phyloP scores from a whole-genome alignment of 2,113 vertebrate genomes.

The Meriones unguiculatus region DNA sequence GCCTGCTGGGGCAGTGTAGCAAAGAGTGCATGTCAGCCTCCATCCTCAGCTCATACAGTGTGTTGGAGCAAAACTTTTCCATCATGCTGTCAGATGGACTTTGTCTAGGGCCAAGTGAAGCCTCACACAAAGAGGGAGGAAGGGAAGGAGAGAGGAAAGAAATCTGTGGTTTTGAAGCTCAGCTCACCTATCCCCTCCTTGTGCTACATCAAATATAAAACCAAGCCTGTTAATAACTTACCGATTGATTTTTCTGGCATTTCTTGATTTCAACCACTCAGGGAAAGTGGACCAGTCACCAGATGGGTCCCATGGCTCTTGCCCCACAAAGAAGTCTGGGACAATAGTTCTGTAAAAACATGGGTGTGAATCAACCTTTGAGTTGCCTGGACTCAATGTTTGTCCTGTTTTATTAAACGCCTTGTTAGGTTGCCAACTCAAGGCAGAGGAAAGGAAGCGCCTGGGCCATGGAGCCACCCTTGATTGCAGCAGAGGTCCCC shows the following conservation, averaged over 20 bases:
- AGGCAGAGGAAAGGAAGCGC: neutral
- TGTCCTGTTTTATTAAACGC: neutral
- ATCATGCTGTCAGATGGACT: neutral
- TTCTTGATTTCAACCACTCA: slow-evolving; percentile 91
- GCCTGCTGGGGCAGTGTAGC: neutral
- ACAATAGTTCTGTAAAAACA: slow-evolving; percentile 88
- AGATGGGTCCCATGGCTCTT: slow-evolving; percentile 91
- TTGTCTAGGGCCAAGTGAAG: fast-evolving
- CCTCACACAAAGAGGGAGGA: fast-evolving
- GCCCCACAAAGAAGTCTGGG: slow-evolving; percentile 94
- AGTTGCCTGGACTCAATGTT: fast-evolving
- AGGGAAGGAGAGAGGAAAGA: fast-evolving
- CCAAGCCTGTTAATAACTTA: slow-evolving; percentile 74
- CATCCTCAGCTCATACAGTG: neutral
- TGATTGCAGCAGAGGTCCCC: neutral
- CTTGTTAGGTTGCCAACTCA: fast-evolving
- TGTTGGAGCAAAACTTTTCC: neutral
- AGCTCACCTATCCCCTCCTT: too few species aligned
- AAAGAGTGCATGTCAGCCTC: fast-evolving
- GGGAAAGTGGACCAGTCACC: slow-evolving; percentile 90
- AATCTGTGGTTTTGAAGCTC: too few species aligned
- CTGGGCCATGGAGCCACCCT: fast-evolving
- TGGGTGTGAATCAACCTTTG: neutral
- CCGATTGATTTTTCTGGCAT: slow-evolving; percentile 91
- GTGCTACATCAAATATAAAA: fast-evolving